These are phyloP conservation scores for Deroptyus accipitrinus DNA, from an alignment of 2,113 vertebrate genomes.

Conservation along the genomic window DNA sequence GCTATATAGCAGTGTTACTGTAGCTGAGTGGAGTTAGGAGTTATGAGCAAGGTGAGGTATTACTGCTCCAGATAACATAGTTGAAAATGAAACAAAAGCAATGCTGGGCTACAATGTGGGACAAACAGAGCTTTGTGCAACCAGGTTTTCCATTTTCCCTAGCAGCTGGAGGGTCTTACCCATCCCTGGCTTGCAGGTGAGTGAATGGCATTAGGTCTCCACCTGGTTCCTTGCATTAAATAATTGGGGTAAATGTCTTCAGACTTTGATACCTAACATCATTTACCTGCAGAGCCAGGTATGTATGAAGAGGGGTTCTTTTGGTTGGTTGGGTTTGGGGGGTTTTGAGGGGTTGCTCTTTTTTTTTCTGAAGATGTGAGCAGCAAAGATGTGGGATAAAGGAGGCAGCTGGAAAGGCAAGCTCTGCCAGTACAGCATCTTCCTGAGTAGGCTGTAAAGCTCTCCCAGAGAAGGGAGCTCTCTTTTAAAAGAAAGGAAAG, in stretches of 20 bases:
- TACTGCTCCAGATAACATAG: background rate
- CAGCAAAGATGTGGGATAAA: background rate
- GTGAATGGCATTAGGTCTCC: background rate
- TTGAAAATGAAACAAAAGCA: background rate
- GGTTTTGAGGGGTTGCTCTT: fast-evolving
- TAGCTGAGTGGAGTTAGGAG: background rate
- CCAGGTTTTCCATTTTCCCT: background rate
- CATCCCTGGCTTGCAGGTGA: background rate
- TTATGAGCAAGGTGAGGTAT: background rate
- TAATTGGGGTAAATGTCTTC: background rate
- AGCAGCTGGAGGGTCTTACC: background rate
- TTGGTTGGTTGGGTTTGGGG: background rate
- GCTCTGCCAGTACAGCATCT: background rate
- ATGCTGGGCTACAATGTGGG: background rate
- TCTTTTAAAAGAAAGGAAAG: background rate
- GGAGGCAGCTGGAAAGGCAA: background rate
- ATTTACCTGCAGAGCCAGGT: background rate
- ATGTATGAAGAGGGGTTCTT: fast-evolving
- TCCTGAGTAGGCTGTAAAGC: background rate
- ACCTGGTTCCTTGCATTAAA: background rate
- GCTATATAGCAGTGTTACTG: fast-evolving
- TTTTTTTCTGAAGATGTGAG: background rate
- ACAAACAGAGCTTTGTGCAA: background rate
- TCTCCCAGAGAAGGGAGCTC: background rate
- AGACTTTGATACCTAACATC: background rate